These are phyloP conservation scores for Neelides sp. DNA, from an alignment of 1,140 invertebrate genomes.

Conservation along the genomic window DNA sequence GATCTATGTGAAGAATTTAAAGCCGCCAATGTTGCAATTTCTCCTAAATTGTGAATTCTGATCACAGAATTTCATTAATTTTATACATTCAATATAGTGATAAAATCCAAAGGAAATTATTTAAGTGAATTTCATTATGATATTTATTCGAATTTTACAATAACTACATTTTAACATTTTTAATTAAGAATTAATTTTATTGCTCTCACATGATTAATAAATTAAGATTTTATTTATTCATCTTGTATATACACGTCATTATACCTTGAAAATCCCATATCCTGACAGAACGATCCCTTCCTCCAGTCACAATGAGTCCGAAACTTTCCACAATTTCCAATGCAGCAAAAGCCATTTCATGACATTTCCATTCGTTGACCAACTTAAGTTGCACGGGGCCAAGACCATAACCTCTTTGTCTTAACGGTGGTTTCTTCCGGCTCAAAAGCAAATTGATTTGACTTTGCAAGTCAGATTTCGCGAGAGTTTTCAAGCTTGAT, in stretches of 20 bases:
- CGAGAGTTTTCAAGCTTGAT: too few relatives aligned
- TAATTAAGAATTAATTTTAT: too few relatives aligned
- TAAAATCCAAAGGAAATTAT: too few relatives aligned
- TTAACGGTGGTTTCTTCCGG: too few relatives aligned
- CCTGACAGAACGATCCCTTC: conserved; percentile 9
- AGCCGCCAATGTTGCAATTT: too few relatives aligned
- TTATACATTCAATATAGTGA: too few relatives aligned
- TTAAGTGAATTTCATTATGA: background rate
- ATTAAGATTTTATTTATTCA: background rate
- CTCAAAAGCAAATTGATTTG: too few relatives aligned
- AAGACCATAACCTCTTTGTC: conserved; percentile 15
- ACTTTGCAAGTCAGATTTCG: background rate
- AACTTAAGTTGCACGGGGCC: conserved; percentile 15
- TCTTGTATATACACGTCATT: background rate
- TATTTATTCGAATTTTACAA: background rate
- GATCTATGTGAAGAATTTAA: too few relatives aligned
- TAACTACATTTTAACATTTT: background rate
- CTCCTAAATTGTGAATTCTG: too few relatives aligned
- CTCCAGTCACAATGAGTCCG: conserved; percentile 15
- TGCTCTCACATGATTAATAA: background rate
- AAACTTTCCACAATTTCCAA: conserved; percentile 14
- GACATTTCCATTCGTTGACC: conserved; percentile 13
- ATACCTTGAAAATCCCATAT: conserved; percentile 18
- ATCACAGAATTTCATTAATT: too few relatives aligned
- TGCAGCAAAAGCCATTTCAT: conserved; percentile 7